Conservation (phyloP, 2,113 vertebrate genomes). For the Leptosomus discolor region DNA sequence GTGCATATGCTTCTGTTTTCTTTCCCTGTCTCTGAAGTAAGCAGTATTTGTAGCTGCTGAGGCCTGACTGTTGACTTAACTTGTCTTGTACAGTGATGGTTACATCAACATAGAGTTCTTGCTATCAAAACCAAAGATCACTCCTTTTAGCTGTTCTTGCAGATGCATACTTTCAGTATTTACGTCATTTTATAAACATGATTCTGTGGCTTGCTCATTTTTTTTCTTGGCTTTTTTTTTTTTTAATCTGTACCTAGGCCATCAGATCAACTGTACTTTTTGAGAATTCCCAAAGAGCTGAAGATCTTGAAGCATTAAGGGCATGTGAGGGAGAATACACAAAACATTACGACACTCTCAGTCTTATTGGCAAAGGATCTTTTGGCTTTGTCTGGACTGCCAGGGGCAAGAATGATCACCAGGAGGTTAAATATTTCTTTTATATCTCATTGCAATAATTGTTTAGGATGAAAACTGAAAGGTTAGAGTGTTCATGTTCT, state of each 20-base stretch:
- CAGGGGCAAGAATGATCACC: constrained; percentile 64
- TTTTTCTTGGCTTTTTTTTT: not conserved
- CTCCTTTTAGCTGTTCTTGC: not conserved
- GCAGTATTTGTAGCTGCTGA: not conserved
- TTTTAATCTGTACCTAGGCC: constrained; percentile 49
- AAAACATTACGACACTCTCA: constrained; percentile 80
- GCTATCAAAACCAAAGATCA: not conserved
- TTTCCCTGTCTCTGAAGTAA: not conserved
- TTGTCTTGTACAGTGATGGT: not conserved
- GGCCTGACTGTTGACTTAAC: not conserved
- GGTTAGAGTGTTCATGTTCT: not conserved
- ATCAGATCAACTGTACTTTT: constrained; percentile 63
- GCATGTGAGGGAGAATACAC: constrained; percentile 88
- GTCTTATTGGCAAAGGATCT: constrained; percentile 86
- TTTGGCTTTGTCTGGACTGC: constrained; percentile 95
- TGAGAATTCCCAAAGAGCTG: constrained; percentile 66
- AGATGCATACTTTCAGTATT: not conserved
- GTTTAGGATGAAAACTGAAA: not conserved
- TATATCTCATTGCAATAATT: not conserved
- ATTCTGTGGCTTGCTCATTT: not conserved
- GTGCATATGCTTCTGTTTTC: not conserved
- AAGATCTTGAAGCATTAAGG: constrained; percentile 80
- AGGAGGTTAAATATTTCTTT: constrained; percentile 78
- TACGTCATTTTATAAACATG: not conserved
- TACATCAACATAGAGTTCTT: not conserved